Evolutionary conservation across 2,888 invertebrate species (phyloP).

Genomic region (Cyclophora punctaria): DNA sequence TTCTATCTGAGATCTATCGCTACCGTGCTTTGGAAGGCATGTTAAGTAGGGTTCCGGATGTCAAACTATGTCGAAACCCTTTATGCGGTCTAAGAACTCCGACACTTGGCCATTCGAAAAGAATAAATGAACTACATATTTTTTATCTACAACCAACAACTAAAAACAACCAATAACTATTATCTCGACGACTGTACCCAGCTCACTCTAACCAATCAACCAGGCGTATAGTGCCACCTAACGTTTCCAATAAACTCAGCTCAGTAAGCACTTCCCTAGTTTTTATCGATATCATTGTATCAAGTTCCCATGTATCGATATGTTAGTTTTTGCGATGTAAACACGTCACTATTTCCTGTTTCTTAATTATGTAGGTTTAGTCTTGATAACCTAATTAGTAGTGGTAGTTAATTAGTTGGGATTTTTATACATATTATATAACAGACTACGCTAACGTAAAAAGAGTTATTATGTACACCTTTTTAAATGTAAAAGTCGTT

Average conservation of each 20-base stretch:
- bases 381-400: constrained; percentile 12
- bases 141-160: too few relatives aligned
- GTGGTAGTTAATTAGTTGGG: neutral
- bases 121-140: too few relatives aligned
- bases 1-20: too few relatives aligned
- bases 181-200: constrained; percentile 21
- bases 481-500: too few relatives aligned
- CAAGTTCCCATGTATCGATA: constrained; percentile 39
- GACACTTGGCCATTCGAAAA: too few relatives aligned
- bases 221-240: constrained; percentile 11
- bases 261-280: constrained; percentile 34
- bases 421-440: too few relatives aligned
- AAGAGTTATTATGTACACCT: too few relatives aligned
- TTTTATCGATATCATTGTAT: constrained; percentile 42
- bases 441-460: too few relatives aligned
- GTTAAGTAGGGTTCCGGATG: too few relatives aligned
- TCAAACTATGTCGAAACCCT: too few relatives aligned
- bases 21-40: too few relatives aligned
- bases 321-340: constrained; percentile 23
- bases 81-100: too few relatives aligned
- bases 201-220: constrained; percentile 16
- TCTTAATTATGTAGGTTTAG: constrained; percentile 9
- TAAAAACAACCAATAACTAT: constrained; percentile 3
- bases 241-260: constrained; percentile 10
- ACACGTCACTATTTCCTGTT: constrained; percentile 33